Base-by-base conservation (phyloP, 2,113 vertebrate genomes). In the Heliornis fulica region DNA sequence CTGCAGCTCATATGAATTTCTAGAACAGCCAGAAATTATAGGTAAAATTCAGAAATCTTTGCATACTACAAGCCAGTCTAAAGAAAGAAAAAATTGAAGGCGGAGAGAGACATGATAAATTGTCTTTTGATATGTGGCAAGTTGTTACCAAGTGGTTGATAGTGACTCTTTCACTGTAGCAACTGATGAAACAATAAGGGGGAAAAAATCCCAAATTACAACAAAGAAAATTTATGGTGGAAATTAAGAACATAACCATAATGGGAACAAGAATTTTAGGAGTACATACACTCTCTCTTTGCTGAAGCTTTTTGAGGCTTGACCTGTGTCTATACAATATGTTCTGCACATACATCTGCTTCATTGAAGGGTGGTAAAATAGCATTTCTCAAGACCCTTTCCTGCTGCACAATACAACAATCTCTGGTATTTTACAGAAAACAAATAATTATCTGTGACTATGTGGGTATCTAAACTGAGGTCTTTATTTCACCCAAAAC, bases 401-500 rank as follows among this genome's bases (percentile, higher is more conserved):
- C 16, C 31, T 77, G 8, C 57, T 70, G 61, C 3, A 53, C 28
- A 65, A 38, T 46, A 32, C 16, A 85, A 41, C 19, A 88, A n/a
- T 41, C 45, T 56, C 26, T 57, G 14, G 9, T 63, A 77, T 80
- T 90, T 93, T 53, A 15, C 14, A 56, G 57, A 94, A 93, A 91
- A 95, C 50, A 66, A 95, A 59, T 60, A 79, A 87, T 31, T 84
- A 40, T 56, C 41, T 87, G 14, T 51, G 86, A 76, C 65, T 84
- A 46, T 45, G 45, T 61, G 41, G 43, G 29, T 82, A 84, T 79
- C 57, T 84, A 87, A 91, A 89, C 28, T 54, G 77, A 89, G 81
- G 69, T 82, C 87, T 95, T 93, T 70, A 68, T 87, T 83, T 87
- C n/a, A 66, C 81, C 53, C 70, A 14, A 80, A 83, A 84, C 82